phyloP scores from a whole-genome alignment of 2,113 vertebrate genomes.

The Athene cunicularia region DNA sequence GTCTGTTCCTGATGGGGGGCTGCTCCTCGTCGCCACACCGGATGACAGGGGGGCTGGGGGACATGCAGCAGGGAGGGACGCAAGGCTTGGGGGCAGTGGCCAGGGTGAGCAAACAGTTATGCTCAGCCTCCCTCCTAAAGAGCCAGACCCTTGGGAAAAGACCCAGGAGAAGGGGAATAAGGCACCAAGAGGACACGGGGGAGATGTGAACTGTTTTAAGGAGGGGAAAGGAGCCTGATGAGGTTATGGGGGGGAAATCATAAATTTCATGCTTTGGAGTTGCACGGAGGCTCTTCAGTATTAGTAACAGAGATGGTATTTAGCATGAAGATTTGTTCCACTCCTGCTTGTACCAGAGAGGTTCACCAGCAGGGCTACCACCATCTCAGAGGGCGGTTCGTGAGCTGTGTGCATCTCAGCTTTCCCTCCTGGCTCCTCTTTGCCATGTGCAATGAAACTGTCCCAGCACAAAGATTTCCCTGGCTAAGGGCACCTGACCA shows the following conservation, averaged over 20 bases:
- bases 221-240: background rate
- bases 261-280: background rate
- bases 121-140: background rate
- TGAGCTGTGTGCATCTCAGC: background rate
- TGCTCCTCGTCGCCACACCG: rapidly evolving
- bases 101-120: background rate
- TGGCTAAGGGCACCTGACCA: background rate
- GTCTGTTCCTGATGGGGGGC: background rate
- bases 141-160: background rate
- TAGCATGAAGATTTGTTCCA: background rate
- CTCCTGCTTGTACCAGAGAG: background rate
- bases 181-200: background rate
- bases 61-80: rapidly evolving
- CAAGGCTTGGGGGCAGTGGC: rapidly evolving
- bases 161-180: background rate
- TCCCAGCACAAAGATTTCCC: background rate
- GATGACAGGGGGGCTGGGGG: background rate
- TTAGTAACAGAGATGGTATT: background rate
- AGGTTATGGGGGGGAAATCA: background rate
- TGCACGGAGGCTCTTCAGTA: background rate
- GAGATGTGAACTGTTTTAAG: background rate
- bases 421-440: background rate
- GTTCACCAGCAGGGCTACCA: background rate
- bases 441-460: background rate
- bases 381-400: rapidly evolving